Percentiles rank a stretch among this genome's conserved stretches.
phyloP scores from a whole-genome alignment of 2,113 vertebrate genomes.

The Lamprologus speciosus region DNA sequence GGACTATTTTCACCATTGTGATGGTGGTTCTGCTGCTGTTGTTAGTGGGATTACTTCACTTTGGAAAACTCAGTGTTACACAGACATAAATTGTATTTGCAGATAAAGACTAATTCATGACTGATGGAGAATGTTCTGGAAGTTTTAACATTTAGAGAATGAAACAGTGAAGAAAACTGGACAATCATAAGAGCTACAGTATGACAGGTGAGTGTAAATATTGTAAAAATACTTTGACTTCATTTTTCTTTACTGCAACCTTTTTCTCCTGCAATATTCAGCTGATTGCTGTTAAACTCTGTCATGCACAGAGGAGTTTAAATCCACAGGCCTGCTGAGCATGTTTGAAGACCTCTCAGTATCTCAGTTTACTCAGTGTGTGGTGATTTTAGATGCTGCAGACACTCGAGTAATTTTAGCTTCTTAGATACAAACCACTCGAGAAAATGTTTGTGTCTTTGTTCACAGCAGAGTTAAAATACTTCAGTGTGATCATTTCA shows the following conservation, averaged over 20 bases:
- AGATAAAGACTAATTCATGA: rapidly evolving
- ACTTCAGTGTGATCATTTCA: rapidly evolving
- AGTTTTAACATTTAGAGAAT: background rate
- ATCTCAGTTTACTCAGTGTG: rapidly evolving
- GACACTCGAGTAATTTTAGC: rapidly evolving
- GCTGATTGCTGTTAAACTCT: no score
- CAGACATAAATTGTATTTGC: rapidly evolving
- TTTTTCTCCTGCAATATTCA: no score
- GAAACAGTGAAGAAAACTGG: rapidly evolving
- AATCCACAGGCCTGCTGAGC: no score
- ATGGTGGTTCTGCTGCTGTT: background rate
- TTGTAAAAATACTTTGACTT: rapidly evolving
- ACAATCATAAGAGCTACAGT: rapidly evolving
- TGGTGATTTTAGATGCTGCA: background rate
- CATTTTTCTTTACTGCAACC: no score
- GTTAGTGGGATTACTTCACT: background rate
- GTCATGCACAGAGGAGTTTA: no score
- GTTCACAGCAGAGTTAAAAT: rapidly evolving
- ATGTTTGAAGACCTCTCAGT: background rate
- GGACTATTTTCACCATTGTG: background rate
- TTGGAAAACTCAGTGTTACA: background rate
- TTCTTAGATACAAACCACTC: rapidly evolving
- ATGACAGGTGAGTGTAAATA: rapidly evolving
- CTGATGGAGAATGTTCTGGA: background rate
- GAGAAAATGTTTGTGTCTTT: background rate